phyloP scores from a whole-genome alignment of 1,140 invertebrate genomes.

The Atta cephalotes region DNA sequence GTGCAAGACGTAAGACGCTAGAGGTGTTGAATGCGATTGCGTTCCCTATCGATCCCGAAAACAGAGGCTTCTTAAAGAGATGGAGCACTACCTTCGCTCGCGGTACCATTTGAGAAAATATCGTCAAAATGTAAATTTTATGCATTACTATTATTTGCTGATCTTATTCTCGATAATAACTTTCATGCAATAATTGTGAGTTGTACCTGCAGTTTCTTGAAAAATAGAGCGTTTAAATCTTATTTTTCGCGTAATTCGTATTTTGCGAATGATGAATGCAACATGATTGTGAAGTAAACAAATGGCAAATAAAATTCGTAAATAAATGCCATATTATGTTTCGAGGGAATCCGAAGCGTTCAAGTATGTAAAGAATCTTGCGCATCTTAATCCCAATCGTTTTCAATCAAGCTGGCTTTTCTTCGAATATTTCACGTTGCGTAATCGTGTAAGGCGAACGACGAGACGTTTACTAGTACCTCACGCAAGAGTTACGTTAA shows the following conservation, averaged over 20 bases:
- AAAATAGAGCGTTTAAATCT: neutral
- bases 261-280: neutral
- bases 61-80: slow-evolving; percentile 80
- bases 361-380: neutral
- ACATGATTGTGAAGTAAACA: neutral
- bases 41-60: slow-evolving; percentile 76
- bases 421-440: slow-evolving; percentile 9
- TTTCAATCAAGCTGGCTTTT: neutral
- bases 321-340: neutral
- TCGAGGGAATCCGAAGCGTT: neutral
- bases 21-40: slow-evolving; percentile 77
- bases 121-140: slow-evolving; percentile 7
- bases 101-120: slow-evolving; percentile 34
- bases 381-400: neutral
- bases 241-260: neutral
- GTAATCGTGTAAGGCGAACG: slow-evolving; percentile 15
- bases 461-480: slow-evolving; percentile 20
- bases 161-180: neutral
- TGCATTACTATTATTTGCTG: neutral
- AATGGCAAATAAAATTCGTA: neutral
- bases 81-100: slow-evolving; percentile 76
- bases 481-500: slow-evolving; percentile 18
- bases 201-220: neutral
- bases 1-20: slow-evolving; percentile 56
- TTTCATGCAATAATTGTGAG: neutral